A percentile compares a stretch with the other conserved stretches of the same genome.
phyloP scores from a whole-genome alignment of 2,113 vertebrate genomes.

The Ciconia stormi region DNA sequence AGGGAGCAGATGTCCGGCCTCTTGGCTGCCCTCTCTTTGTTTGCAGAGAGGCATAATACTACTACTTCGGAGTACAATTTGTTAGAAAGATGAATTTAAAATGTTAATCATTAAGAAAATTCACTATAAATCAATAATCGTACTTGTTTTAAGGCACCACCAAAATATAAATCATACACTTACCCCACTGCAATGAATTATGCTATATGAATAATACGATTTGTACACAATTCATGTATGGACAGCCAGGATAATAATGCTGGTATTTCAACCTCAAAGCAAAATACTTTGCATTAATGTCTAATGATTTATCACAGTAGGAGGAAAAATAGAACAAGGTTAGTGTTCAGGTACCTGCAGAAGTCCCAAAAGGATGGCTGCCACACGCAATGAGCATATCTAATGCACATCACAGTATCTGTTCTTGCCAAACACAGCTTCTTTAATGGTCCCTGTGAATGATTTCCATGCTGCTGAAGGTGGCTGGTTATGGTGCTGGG shows the following conservation, averaged over 20 bases:
- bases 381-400: neutral
- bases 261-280: neutral
- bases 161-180: neutral
- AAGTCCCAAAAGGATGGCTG: neutral
- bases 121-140: neutral
- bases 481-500: neutral
- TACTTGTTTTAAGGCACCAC: neutral
- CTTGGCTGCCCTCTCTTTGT: rapidly evolving
- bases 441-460: neutral
- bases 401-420: neutral
- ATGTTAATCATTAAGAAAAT: neutral
- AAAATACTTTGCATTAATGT: neutral
- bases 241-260: neutral
- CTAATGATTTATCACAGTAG: neutral
- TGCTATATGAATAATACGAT: neutral
- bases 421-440: neutral
- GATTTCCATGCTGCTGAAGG: neutral
- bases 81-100: neutral
- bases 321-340: neutral
- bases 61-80: neutral
- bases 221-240: neutral
- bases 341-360: neutral
- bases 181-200: neutral
- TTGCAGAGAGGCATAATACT: neutral
- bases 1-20: neutral